Percentiles rank a stretch among this genome's conserved stretches.
These are phyloP conservation scores for Coccyzus lansbergi DNA, from an alignment of 2,797 vertebrate genomes.

Conservation along the genomic window DNA sequence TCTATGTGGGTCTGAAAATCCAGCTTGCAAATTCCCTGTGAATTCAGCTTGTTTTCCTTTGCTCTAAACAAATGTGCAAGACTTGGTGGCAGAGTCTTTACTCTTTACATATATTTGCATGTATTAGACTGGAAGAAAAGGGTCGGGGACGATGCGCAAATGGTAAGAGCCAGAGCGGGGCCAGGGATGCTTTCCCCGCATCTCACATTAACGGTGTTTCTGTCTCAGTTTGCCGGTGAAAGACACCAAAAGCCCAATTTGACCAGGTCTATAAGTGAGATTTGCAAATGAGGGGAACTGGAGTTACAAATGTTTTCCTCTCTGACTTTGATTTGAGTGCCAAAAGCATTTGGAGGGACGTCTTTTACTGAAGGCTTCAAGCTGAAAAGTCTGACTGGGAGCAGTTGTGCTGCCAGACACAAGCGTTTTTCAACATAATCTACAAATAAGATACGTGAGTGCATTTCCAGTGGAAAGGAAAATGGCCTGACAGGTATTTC, in stretches of 20 bases:
- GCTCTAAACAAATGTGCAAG: neutral
- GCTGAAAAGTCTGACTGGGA: constrained; percentile 28
- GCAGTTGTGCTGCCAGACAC: constrained; percentile 29
- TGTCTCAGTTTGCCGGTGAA: neutral
- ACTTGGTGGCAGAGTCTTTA: constrained; percentile 14
- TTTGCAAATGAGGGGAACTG: neutral
- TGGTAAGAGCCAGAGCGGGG: rapidly evolving
- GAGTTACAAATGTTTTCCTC: neutral
- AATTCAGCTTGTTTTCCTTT: constrained; percentile 9
- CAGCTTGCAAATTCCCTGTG: neutral
- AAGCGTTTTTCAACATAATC: neutral
- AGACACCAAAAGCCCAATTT: neutral
- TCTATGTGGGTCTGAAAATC: neutral
- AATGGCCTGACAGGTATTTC: neutral
- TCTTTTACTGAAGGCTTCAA: constrained; percentile 19
- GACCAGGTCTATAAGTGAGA: neutral
- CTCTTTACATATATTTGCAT: constrained; percentile 57
- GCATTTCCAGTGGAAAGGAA: neutral
- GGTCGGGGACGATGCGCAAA: neutral
- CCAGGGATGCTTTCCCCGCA: neutral
- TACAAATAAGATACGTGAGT: rapidly evolving
- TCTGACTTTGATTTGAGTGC: neutral
- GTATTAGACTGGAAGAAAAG: neutral
- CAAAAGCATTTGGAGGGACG: neutral
- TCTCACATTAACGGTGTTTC: neutral